Evolutionary conservation across 2,888 invertebrate genomes (phyloP).

Genomic region (Rotaria magnacalcarata): DNA sequence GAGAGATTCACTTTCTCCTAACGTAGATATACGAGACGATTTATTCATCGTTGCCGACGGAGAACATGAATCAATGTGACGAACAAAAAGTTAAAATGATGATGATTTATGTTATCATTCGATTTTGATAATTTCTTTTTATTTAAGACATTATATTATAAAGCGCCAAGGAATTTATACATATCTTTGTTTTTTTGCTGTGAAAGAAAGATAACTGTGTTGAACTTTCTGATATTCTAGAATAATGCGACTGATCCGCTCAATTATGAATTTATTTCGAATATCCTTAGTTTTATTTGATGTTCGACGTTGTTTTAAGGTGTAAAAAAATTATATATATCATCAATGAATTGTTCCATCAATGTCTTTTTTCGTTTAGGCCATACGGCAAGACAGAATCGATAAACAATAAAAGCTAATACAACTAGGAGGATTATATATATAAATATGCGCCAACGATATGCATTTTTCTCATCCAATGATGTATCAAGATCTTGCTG

Average conservation of each 20-base stretch:
- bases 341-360: background rate
- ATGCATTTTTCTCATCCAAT: background rate
- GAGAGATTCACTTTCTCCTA: background rate
- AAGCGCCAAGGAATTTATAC: background rate
- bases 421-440: background rate
- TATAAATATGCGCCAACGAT: background rate
- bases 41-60: background rate
- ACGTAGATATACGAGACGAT: background rate
- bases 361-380: slow-evolving; percentile 23
- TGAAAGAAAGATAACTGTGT: no score
- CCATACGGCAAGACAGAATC: background rate
- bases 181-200: no score
- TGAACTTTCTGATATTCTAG: no score
- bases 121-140: background rate
- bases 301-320: background rate
- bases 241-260: no score
- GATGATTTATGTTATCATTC: background rate
- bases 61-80: background rate
- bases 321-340: background rate
- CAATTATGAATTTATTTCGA: no score
- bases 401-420: background rate
- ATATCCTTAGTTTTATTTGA: background rate
- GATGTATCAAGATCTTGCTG: background rate
- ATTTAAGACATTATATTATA: background rate
- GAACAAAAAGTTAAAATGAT: background rate